Evolutionary conservation across 2,888 invertebrate species (phyloP).

Genomic region (Myathropa florea): DNA sequence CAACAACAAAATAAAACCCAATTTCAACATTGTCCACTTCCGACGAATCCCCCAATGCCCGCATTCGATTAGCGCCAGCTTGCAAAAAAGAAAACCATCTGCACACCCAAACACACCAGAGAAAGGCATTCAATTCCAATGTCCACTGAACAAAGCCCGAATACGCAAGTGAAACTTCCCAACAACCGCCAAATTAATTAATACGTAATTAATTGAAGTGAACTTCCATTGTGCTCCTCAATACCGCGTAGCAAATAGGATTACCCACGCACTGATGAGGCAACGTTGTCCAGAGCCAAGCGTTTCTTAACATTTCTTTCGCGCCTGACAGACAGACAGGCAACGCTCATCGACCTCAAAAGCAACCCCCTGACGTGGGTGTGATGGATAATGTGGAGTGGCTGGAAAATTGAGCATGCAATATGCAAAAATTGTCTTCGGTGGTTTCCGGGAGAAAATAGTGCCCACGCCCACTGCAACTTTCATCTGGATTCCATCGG

Average conservation of each 20-base stretch:
- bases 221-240: slow-evolving; percentile 37
- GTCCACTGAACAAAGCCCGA: slow-evolving; percentile 7
- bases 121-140: not conserved
- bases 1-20: not conserved
- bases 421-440: not conserved
- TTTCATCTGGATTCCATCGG: not conserved
- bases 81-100: not conserved
- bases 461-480: not conserved
- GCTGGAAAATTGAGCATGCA: not conserved
- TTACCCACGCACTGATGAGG: slow-evolving; percentile 49
- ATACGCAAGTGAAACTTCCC: slow-evolving; percentile 37
- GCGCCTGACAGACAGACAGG: too few relatives aligned
- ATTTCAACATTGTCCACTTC: not conserved
- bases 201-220: slow-evolving; percentile 42
- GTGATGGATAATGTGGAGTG: not conserved
- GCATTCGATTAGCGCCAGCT: not conserved
- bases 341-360: slow-evolving; percentile 20
- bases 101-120: too few relatives aligned
- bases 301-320: slow-evolving; percentile 1
- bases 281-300: slow-evolving; percentile 20
- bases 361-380: not conserved
- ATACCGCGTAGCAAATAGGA: slow-evolving; percentile 33
- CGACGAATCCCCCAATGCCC: not conserved
- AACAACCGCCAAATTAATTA: slow-evolving; percentile 40
- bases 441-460: not conserved